Percentiles rank a stretch among this genome's conserved stretches.
phyloP scores from a whole-genome alignment of 2,888 invertebrate genomes.

The Rutpela maculata region DNA sequence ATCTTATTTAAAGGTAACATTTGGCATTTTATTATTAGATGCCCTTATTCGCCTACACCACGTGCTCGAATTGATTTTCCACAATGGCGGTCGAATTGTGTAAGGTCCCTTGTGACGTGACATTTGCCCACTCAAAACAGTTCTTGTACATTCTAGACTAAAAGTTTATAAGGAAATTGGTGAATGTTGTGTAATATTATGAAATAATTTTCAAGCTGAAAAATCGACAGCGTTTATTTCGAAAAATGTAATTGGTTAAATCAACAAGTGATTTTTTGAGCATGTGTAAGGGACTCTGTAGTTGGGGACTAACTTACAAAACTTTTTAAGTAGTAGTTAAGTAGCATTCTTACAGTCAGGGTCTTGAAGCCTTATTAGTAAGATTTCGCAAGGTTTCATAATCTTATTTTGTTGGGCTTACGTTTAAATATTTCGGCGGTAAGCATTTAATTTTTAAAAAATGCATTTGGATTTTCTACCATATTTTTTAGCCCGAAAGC shows the following conservation, averaged over 20 bases:
- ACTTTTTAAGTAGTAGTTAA: too few species aligned
- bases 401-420: not conserved
- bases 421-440: not conserved
- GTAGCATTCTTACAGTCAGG: too few species aligned
- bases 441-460: not conserved
- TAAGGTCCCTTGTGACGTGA: not conserved
- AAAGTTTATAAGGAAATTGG: not conserved
- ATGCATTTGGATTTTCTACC: not conserved
- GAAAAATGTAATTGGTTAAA: not conserved
- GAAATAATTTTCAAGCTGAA: not conserved
- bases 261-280: constrained; percentile 19
- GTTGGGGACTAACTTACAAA: too few species aligned
- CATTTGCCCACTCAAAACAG: not conserved
- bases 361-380: not conserved
- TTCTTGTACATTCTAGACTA: not conserved
- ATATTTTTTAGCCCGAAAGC: not conserved
- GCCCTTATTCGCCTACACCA: not conserved
- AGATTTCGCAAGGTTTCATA: not conserved
- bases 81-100: not conserved
- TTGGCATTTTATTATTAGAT: not conserved
- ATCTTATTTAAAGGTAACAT: not conserved
- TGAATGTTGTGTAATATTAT: not conserved
- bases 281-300: not conserved
- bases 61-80: constrained; percentile 25
- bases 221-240: not conserved